Evolutionary conservation across 2,113 vertebrate genomes (phyloP).

Genomic region (Sprattus sprattus): DNA sequence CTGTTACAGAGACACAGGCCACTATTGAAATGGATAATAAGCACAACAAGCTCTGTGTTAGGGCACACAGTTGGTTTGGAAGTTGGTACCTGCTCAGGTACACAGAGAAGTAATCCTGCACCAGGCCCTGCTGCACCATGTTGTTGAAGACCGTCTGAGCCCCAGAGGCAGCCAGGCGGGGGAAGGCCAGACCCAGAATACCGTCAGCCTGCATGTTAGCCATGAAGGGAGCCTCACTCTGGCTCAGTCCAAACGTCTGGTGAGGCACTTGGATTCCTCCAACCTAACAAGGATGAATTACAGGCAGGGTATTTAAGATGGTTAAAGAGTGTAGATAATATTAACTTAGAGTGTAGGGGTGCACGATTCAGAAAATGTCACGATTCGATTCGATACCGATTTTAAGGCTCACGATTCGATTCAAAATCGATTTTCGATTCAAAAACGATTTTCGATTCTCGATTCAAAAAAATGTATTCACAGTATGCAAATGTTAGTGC

Average conservation of each 20-base stretch:
- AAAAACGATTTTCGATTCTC: no score
- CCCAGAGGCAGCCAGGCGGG: slow-evolving; percentile 43
- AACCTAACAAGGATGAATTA: slow-evolving; percentile 40
- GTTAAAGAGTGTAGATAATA: not conserved
- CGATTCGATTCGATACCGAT: no score
- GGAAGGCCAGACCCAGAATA: slow-evolving; percentile 58
- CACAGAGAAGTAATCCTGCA: slow-evolving; percentile 56
- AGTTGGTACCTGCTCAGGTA: slow-evolving; percentile 54
- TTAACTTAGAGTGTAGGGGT: no score
- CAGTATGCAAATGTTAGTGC: no score
- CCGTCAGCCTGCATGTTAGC: slow-evolving; percentile 55
- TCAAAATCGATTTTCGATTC: no score
- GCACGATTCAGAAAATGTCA: no score
- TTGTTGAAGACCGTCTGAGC: slow-evolving; percentile 61
- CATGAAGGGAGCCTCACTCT: slow-evolving; percentile 54
- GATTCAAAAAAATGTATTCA: no score
- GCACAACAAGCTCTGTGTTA: not conserved
- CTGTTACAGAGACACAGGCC: no score
- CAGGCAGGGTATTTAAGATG: not conserved
- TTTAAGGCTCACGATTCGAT: no score
- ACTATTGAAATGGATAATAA: not conserved
- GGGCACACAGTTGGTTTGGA: not conserved
- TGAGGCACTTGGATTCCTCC: slow-evolving; percentile 47
- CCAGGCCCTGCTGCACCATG: slow-evolving; percentile 55
- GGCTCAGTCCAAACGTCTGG: slow-evolving; percentile 75